phyloP scores from a whole-genome alignment of 2,113 vertebrate genomes.

The Chelonoidis abingdonii region DNA sequence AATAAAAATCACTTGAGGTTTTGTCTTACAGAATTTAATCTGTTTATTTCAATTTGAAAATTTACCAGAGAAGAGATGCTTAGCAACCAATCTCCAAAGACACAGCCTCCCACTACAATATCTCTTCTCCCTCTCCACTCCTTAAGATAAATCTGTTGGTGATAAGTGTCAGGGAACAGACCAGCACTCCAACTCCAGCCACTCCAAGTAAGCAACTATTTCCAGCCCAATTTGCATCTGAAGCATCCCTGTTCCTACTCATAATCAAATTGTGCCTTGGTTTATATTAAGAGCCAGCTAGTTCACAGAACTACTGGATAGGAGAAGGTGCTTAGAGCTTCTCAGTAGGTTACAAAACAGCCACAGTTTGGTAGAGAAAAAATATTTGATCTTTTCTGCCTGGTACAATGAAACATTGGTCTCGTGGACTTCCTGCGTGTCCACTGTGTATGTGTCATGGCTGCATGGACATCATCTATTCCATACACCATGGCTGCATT shows the following conservation, averaged over 20 bases:
- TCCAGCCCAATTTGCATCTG: background rate
- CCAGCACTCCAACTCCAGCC: background rate
- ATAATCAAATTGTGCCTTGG: background rate
- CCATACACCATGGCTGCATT: background rate
- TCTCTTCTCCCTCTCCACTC: background rate
- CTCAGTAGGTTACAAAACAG: background rate
- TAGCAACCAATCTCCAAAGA: background rate
- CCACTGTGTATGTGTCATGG: background rate
- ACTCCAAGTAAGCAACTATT: background rate
- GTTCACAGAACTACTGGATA: accelerated
- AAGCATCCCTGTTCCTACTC: accelerated
- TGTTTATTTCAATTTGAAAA: background rate
- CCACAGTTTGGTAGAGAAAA: background rate
- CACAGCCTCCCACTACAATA: background rate
- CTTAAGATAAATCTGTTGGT: background rate
- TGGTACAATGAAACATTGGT: background rate
- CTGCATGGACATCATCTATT: background rate
- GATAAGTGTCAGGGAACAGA: background rate
- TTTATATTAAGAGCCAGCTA: background rate
- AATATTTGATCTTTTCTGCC: background rate
- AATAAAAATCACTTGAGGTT: background rate
- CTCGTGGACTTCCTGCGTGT: background rate
- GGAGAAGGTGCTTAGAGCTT: background rate
- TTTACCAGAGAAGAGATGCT: background rate
- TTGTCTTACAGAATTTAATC: background rate